phyloP scores from a whole-genome alignment of 2,797 vertebrate genomes.

The Sebastes kiyomatsui region DNA sequence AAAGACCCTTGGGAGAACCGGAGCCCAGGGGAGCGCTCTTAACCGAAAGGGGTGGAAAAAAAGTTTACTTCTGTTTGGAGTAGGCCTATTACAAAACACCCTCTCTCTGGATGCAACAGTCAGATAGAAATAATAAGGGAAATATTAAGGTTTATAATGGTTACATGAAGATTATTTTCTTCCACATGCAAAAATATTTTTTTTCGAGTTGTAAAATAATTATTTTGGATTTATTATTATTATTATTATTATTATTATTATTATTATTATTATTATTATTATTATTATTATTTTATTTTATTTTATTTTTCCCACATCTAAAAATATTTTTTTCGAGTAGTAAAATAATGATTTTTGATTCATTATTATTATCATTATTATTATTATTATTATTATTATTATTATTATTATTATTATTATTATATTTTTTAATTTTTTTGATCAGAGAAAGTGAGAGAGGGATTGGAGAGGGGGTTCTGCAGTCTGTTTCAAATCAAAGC shows the following conservation, averaged over 20 bases:
- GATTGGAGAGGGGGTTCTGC: neutral
- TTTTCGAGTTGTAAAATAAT: neutral
- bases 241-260: neutral
- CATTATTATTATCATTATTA: neutral
- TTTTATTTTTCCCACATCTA: fast-evolving
- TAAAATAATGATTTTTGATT: neutral
- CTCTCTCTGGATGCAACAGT: neutral
- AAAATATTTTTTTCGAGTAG: neutral
- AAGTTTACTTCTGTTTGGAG: slow-evolving; percentile 66
- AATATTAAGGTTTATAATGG: neutral
- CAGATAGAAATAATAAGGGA: neutral
- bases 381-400: slow-evolving; percentile 5
- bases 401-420: slow-evolving; percentile 11
- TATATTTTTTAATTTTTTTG: neutral
- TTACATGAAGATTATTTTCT: neutral
- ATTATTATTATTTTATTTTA: too few species aligned
- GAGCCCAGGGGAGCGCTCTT: slow-evolving; percentile 80
- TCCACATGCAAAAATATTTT: neutral
- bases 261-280: slow-evolving; percentile 19
- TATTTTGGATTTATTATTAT: neutral
- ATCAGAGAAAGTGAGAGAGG: neutral
- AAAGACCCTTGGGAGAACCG: slow-evolving; percentile 82
- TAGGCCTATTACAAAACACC: slow-evolving; percentile 28
- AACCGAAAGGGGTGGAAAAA: slow-evolving; percentile 38
- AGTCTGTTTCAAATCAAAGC: slow-evolving; percentile 59